These are phyloP conservation scores for Drosophila ficusphila DNA, from an alignment of 1,140 invertebrate species.

Conservation along the genomic window DNA sequence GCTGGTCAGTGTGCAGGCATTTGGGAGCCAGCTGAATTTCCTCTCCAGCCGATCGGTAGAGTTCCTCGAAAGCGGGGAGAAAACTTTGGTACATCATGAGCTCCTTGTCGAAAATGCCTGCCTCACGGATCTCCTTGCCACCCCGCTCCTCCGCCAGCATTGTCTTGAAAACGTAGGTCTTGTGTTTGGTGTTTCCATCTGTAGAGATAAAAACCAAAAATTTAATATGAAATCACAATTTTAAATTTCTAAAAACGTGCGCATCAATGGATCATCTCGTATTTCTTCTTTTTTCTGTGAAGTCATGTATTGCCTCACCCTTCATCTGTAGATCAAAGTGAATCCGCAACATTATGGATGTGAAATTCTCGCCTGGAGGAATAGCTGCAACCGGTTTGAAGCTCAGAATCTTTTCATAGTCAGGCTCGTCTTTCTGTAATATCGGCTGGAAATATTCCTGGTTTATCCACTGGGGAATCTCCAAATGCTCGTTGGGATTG, in stretches of 20 bases:
- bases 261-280: too few relatives aligned
- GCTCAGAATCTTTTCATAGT: constrained; percentile 61
- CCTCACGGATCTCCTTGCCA: constrained; percentile 39
- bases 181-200: constrained; percentile 60
- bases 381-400: constrained; percentile 70
- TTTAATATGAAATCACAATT: too few relatives aligned
- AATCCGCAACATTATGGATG: constrained; percentile 67
- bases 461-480: constrained; percentile 84
- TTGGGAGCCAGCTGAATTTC: constrained; percentile 58
- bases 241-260: too few relatives aligned
- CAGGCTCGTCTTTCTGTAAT: constrained; percentile 79
- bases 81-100: constrained; percentile 61
- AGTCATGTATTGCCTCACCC: too few relatives aligned
- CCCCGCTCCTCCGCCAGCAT: constrained; percentile 58
- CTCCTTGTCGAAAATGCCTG: constrained; percentile 62
- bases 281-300: too few relatives aligned
- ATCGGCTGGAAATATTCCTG: constrained; percentile 80
- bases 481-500: constrained; percentile 68
- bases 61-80: constrained; percentile 58
- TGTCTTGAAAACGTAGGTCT: constrained; percentile 69
- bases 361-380: constrained; percentile 69
- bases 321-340: constrained; percentile 63
- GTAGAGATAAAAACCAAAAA: not conserved
- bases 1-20: constrained; percentile 45
- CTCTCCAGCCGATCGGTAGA: constrained; percentile 60